Evolutionary conservation across 2,888 invertebrate species (phyloP).

Genomic region (Anagyrus pseudococci): DNA sequence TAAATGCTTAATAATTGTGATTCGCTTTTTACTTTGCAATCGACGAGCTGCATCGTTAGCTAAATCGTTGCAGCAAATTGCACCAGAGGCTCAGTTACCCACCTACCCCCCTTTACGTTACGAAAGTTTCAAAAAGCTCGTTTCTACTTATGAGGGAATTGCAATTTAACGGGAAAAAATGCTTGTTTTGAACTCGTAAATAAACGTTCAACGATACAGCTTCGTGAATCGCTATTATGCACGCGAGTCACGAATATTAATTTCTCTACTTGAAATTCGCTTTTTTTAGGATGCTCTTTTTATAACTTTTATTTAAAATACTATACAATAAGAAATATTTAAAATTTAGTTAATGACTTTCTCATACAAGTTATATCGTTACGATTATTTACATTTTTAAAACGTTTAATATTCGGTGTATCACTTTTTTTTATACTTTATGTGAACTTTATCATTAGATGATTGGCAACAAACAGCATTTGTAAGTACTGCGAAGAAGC

Average conservation of each 20-base stretch:
- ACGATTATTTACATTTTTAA: constrained; percentile 7
- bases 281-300: no score
- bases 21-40: constrained; percentile 42
- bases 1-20: constrained; percentile 41
- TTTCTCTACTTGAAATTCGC: no score
- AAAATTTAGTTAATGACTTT: not conserved
- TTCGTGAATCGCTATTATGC: no score
- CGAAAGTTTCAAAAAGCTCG: not conserved
- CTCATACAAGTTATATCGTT: not conserved
- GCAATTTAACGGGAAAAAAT: constrained; percentile 14
- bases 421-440: no score
- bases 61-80: not conserved
- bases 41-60: not conserved
- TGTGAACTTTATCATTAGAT: no score
- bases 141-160: not conserved
- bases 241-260: no score
- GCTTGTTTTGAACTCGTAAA: constrained; percentile 20
- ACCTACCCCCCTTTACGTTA: not conserved
- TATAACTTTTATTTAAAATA: no score
- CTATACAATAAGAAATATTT: no score
- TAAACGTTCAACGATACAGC: constrained; percentile 8
- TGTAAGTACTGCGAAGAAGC: no score
- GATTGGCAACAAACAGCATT: no score
- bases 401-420: not conserved
- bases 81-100: not conserved